Base-by-base conservation (phyloP, 1,140 invertebrate genomes). In the Eriosoma lanigerum region DNA sequence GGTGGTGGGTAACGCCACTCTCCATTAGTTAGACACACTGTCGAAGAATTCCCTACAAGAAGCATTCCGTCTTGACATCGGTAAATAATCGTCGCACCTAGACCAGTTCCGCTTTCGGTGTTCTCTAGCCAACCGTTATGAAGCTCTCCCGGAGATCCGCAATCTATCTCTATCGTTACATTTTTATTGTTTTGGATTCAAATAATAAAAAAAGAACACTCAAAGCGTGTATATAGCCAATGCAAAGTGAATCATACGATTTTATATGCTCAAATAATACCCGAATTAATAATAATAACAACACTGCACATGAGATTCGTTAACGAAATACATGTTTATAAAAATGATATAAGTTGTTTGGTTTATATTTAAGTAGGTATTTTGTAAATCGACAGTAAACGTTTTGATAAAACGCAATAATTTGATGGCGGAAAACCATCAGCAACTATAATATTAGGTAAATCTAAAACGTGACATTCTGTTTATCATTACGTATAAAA, bases 61-160 rank as follows among this genome's bases (percentile, higher is more conserved):
- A 92, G 92, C 93, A 97, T 98, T 81, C 93, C 92, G 80, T 96
- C 94, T 84, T 94, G 92, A 85, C 97, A 99, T 24, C 95, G 90
- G 86, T 97, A 98, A 83, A 97, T 96, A 80, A 98, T 92, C 54
- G 93, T 95, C 0, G 95, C 92, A 0, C 96, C 96, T 29, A 97
- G 88, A 0, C 92, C 93, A 9, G 95, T 97, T 26, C 94, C 94
- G 17, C 90, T 89, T 83, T 95, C 93, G 72, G 94, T 93, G 83
- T 96, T 96, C 86, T 98, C 95, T 80, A 98, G 89, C 92, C 96
- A 98, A 10, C 97, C 97, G 85, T 98, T 98, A 88, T 93, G 94
- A 1, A 98, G 88, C 26, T 91, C 89, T 6, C 95, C 95, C 0
- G 96, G 95, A 83, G 92, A 90, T 2, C 95, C 94, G 86, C 97